Conservation (phyloP, 2,888 invertebrate species). For the Muscina levida region DNA sequence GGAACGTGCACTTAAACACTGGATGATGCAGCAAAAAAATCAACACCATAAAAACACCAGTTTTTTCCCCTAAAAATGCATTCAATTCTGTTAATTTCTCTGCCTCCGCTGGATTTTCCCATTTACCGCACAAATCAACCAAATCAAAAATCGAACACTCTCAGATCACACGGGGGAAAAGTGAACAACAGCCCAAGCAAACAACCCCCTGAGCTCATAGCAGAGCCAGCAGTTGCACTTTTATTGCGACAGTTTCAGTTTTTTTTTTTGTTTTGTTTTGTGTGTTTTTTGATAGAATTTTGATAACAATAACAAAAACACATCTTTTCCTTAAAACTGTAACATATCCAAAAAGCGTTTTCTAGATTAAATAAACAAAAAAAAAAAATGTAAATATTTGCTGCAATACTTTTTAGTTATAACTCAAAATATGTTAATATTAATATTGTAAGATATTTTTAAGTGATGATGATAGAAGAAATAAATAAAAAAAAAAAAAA, state of each 20-base stretch:
- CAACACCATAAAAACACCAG: slow-evolving; percentile 53
- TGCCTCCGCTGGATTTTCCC: slow-evolving; percentile 8
- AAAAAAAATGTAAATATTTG: too few species aligned
- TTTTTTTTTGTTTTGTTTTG: slow-evolving; percentile 18
- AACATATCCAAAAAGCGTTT: too few species aligned
- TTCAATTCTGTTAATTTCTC: slow-evolving; percentile 48
- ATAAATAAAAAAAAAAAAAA: slow-evolving; percentile 12
- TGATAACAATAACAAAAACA: slow-evolving; percentile 15
- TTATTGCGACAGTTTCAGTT: slow-evolving; percentile 65
- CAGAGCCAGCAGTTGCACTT: slow-evolving; percentile 66
- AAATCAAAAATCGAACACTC: slow-evolving; percentile 66
- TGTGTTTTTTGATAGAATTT: slow-evolving; percentile 16
- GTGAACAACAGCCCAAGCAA: slow-evolving; percentile 55
- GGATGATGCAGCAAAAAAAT: slow-evolving; percentile 76
- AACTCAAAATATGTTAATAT: too few species aligned
- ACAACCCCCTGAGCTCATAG: slow-evolving; percentile 60
- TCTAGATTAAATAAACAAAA: too few species aligned
- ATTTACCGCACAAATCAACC: slow-evolving; percentile 68
- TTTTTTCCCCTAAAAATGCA: slow-evolving; percentile 65
- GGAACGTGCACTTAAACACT: slow-evolving; percentile 77
- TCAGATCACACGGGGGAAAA: slow-evolving; percentile 33
- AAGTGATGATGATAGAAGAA: too few species aligned
- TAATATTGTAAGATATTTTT: too few species aligned
- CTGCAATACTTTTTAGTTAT: too few species aligned
- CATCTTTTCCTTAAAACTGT: too few species aligned